phyloP scores from a whole-genome alignment of 2,797 vertebrate genomes.

The Sebastes reedi region DNA sequence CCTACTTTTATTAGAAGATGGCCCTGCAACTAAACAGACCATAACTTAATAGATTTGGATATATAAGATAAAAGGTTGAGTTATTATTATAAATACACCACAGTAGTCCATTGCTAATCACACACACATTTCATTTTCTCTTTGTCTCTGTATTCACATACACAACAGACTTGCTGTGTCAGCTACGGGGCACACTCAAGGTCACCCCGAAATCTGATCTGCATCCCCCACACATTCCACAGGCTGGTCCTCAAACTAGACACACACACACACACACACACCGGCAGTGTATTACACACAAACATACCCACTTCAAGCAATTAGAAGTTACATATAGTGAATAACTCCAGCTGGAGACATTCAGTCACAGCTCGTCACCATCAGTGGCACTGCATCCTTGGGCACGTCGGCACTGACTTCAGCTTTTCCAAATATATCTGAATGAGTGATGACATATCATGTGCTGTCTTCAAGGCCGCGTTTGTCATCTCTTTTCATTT shows the following conservation, averaged over 20 bases:
- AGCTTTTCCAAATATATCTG: neutral
- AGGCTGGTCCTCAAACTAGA: constrained; percentile 60
- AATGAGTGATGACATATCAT: neutral
- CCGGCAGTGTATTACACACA: neutral
- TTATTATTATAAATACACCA: neutral
- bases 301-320: constrained; percentile 10
- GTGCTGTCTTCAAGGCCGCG: neutral
- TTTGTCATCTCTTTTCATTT: constrained; percentile 14
- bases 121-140: neutral
- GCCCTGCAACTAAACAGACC: neutral
- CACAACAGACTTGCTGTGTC: constrained; percentile 80
- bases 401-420: neutral
- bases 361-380: constrained; percentile 19
- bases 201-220: constrained; percentile 85
- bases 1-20: neutral
- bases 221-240: constrained; percentile 84
- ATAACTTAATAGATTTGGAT: neutral
- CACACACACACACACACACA: constrained; percentile 26
- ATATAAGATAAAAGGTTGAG: neutral
- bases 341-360: constrained; percentile 39
- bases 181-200: constrained; percentile 80
- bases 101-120: neutral
- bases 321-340: constrained; percentile 12
- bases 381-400: neutral
- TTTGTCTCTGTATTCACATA: neutral